Conservation (phyloP, 2,888 invertebrate species). For the Lepidochitona cinerea region DNA sequence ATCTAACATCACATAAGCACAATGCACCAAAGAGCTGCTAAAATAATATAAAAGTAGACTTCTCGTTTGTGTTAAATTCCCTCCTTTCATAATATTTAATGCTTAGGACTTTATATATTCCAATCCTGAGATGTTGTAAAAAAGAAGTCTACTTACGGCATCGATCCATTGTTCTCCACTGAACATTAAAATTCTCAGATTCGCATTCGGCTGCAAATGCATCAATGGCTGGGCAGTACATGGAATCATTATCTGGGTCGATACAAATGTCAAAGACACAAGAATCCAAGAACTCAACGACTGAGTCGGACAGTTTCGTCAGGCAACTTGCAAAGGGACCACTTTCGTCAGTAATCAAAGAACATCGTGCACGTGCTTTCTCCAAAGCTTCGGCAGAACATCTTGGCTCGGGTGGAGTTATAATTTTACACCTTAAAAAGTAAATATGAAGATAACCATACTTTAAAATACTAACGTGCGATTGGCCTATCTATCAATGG, state of each 20-base stretch:
- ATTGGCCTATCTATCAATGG: no score
- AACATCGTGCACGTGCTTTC: neutral
- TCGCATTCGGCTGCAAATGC: neutral
- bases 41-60: no score
- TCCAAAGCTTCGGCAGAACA: neutral
- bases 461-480: no score
- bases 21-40: no score
- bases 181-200: neutral
- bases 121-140: neutral
- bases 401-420: neutral
- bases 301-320: neutral
- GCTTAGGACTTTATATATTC: neutral
- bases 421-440: neutral
- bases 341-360: neutral
- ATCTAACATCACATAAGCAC: no score
- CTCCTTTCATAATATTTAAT: neutral
- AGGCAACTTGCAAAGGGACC: neutral
- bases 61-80: no score
- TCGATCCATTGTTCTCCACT: neutral
- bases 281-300: neutral
- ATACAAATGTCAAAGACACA: conserved; percentile 1
- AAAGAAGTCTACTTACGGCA: neutral
- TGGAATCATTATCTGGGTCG: neutral
- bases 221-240: neutral
- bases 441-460: neutral